Conservation (phyloP, 2,113 vertebrate genomes). For the Melospiza melodia region DNA sequence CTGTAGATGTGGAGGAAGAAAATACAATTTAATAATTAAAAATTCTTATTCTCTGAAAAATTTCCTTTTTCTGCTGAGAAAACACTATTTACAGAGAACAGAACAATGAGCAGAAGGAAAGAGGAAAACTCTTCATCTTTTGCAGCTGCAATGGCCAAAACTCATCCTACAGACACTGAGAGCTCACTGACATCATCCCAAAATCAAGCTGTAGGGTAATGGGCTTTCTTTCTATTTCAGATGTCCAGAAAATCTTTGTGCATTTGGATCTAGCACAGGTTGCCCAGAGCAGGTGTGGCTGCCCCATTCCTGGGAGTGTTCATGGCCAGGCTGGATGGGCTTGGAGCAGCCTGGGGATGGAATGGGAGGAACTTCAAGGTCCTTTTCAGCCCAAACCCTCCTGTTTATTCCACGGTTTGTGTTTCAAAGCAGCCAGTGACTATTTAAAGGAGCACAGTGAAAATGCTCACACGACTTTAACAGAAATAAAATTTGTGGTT, state of each 20-base stretch:
- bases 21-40: background rate
- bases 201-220: background rate
- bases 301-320: background rate
- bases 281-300: background rate
- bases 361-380: background rate
- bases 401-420: background rate
- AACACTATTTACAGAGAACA: background rate
- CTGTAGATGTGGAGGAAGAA: background rate
- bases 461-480: accelerated
- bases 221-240: background rate
- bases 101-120: accelerated
- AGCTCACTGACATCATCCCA: background rate
- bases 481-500: background rate
- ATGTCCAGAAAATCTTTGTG: background rate
- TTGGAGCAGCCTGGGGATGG: background rate
- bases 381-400: background rate
- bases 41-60: background rate
- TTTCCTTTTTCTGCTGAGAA: background rate
- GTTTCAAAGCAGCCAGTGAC: background rate
- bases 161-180: background rate
- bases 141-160: background rate
- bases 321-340: accelerated
- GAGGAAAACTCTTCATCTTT: background rate
- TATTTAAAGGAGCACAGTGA: background rate
- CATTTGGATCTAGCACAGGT: background rate